Evolutionary conservation across 2,797 vertebrate species (phyloP).

Genomic region (Euphonia xanthogaster): DNA sequence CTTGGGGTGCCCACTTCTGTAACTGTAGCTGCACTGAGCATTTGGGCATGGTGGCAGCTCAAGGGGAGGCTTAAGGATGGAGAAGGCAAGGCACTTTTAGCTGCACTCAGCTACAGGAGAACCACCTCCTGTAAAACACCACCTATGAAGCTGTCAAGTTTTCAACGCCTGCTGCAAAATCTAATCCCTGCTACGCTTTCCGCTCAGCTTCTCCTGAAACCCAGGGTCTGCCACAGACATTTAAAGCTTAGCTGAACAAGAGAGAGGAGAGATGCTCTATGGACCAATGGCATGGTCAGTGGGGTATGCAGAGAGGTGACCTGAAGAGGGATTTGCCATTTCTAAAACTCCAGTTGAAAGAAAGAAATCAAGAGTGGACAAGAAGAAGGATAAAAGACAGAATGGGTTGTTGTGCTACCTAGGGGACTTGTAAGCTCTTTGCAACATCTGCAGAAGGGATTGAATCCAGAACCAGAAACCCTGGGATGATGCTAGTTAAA

Average conservation of each 20-base stretch:
- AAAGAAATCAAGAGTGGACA: not conserved
- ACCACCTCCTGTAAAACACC: not conserved
- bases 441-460: not conserved
- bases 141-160: not conserved
- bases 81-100: not conserved
- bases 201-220: not conserved
- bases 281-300: not conserved
- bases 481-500: constrained; percentile 9
- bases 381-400: not conserved
- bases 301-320: not conserved
- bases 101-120: not conserved
- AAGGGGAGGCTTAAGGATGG: not conserved
- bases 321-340: not conserved
- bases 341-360: not conserved
- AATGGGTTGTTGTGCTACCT: not conserved
- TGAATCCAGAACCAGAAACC: not conserved
- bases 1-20: not conserved
- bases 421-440: not conserved
- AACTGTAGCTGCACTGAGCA: not conserved
- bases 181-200: not conserved
- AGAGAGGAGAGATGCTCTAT: not conserved
- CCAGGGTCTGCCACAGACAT: fast-evolving
- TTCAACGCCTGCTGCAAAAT: not conserved
- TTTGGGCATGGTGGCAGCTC: not conserved
- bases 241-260: not conserved